Percentiles rank a stretch among this genome's conserved stretches.
phyloP scores from a whole-genome alignment of 1,140 invertebrate species.

The Drosophila pruinosa region DNA sequence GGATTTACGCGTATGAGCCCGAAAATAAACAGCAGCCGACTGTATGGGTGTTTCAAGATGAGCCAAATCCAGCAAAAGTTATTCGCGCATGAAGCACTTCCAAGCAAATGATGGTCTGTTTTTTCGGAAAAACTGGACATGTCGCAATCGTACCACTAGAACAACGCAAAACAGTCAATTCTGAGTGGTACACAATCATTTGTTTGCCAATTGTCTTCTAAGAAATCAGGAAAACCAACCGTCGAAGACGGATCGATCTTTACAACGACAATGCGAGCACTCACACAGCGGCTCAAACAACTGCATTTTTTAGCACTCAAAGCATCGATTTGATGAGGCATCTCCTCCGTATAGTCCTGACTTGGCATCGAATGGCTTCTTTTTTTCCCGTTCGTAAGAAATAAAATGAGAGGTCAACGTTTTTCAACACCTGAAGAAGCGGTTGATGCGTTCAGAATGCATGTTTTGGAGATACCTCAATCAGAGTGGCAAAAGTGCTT shows the following conservation, averaged over 20 bases:
- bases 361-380: background rate
- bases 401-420: background rate
- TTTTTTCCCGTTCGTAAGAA: background rate
- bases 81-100: background rate
- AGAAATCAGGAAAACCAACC: too few relatives aligned
- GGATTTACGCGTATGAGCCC: too few relatives aligned
- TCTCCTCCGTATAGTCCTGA: background rate
- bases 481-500: background rate
- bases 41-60: too few relatives aligned
- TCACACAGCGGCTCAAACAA: background rate
- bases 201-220: too few relatives aligned
- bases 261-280: too few relatives aligned
- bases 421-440: background rate
- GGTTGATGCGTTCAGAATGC: background rate
- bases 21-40: too few relatives aligned
- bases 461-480: background rate
- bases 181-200: too few relatives aligned
- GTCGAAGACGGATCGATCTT: too few relatives aligned
- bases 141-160: background rate
- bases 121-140: background rate
- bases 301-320: background rate
- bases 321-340: background rate
- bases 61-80: too few relatives aligned
- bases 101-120: background rate
- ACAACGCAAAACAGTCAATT: background rate